A percentile compares a stretch with the other conserved stretches of the same genome.
Conservation (phyloP, 2,888 invertebrate species). For the Lysandra coridon region DNA sequence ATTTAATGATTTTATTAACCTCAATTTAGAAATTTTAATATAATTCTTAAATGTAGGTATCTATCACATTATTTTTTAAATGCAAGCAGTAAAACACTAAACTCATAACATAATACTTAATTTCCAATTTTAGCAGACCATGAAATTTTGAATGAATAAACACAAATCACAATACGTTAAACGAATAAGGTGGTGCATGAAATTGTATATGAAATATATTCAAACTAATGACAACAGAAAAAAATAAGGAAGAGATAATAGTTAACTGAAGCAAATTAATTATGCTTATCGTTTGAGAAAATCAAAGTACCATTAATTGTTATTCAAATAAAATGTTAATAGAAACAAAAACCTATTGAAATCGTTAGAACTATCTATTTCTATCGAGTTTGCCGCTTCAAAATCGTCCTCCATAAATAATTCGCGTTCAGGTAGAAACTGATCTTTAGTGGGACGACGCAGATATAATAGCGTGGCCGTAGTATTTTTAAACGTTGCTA, state of each 20-base stretch:
- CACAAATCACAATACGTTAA: no score
- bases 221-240: background rate
- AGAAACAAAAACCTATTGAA: conserved; percentile 16
- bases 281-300: conserved; percentile 11
- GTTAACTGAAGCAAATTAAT: background rate
- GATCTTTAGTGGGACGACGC: conserved; percentile 28
- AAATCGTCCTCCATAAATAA: conserved; percentile 29
- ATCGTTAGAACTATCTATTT: conserved; percentile 4
- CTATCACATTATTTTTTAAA: background rate
- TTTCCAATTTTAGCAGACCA: background rate
- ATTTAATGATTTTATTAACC: conserved; percentile 29
- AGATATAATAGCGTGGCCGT: conserved; percentile 20
- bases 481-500: conserved; percentile 28
- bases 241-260: background rate
- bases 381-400: conserved; percentile 13
- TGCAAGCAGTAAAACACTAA: background rate
- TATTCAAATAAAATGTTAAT: conserved; percentile 16
- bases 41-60: background rate
- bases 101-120: background rate
- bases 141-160: background rate
- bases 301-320: background rate
- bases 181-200: background rate
- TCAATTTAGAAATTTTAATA: background rate
- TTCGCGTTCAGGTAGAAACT: conserved; percentile 29
- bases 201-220: background rate